Evolutionary conservation across 1,140 invertebrate species (phyloP).

Genomic region (Drosophila carrolli): DNA sequence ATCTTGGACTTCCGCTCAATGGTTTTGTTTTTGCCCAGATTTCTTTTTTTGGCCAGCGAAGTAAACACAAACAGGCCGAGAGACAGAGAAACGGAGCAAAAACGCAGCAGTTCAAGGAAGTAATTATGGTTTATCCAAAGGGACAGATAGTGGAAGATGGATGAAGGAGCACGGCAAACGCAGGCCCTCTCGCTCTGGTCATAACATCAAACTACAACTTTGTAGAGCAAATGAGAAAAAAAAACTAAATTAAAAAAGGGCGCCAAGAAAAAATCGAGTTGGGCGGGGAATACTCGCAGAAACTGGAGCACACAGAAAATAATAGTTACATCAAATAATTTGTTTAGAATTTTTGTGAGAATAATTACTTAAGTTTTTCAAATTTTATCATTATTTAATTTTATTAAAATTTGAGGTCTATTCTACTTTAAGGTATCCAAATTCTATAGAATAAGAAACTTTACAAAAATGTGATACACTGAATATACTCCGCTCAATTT

Average conservation of each 20-base stretch:
- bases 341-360: too few relatives aligned
- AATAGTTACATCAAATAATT: neutral
- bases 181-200: slow-evolving; percentile 6
- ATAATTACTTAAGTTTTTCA: too few relatives aligned
- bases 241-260: slow-evolving; percentile 46
- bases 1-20: slow-evolving; percentile 70
- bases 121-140: slow-evolving; percentile 82
- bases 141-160: slow-evolving; percentile 58
- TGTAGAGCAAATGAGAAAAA: slow-evolving; percentile 39
- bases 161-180: slow-evolving; percentile 10
- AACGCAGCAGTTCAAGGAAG: slow-evolving; percentile 78
- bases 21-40: slow-evolving; percentile 35
- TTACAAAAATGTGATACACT: too few relatives aligned
- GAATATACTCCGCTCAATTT: too few relatives aligned
- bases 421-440: too few relatives aligned
- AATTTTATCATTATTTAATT: too few relatives aligned
- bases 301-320: slow-evolving; percentile 27
- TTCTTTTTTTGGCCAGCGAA: slow-evolving; percentile 18
- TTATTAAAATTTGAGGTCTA: too few relatives aligned
- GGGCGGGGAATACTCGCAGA: neutral
- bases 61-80: slow-evolving; percentile 27
- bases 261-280: slow-evolving; percentile 29
- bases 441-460: too few relatives aligned
- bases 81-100: slow-evolving; percentile 44
- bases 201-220: slow-evolving; percentile 55